Evolutionary conservation across 2,888 invertebrate species (phyloP).

Genomic region (Heliconius sara): DNA sequence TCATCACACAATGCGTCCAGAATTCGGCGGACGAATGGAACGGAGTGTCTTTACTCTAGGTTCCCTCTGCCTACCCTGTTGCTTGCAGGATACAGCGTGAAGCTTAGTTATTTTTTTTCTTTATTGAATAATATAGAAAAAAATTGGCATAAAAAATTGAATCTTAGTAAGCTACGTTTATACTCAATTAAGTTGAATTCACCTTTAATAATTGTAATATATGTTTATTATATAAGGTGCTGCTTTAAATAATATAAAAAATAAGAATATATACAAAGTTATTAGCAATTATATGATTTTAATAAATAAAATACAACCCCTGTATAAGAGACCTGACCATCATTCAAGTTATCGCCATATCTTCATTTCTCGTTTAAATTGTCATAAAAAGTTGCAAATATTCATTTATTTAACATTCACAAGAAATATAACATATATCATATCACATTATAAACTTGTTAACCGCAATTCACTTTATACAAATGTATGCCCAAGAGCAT

Average conservation of each 20-base stretch:
- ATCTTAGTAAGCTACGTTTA: background rate
- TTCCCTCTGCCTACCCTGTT: too few species aligned
- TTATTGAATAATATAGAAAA: background rate
- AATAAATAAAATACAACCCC: background rate
- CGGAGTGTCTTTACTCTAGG: too few species aligned
- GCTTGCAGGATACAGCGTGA: too few species aligned
- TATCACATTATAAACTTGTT: conserved; percentile 10
- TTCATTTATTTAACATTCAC: conserved; percentile 3
- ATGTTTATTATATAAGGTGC: conserved; percentile 1
- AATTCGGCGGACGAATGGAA: too few species aligned
- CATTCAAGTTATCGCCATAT: background rate
- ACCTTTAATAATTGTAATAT: background rate
- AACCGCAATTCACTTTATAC: conserved; percentile 26
- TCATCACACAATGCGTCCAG: too few species aligned
- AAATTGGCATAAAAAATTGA: background rate
- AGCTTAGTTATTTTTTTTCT: too few species aligned
- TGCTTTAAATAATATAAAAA: background rate
- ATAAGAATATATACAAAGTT: background rate
- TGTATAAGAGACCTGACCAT: background rate
- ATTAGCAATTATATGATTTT: background rate
- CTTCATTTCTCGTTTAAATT: background rate
- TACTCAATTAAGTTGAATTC: background rate
- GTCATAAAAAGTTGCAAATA: background rate
- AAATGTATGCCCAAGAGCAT: conserved; percentile 42
- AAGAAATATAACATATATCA: background rate